Evolutionary conservation across 2,797 vertebrate genomes (phyloP).

Genomic region (Cryptoblepharus egeriae): DNA sequence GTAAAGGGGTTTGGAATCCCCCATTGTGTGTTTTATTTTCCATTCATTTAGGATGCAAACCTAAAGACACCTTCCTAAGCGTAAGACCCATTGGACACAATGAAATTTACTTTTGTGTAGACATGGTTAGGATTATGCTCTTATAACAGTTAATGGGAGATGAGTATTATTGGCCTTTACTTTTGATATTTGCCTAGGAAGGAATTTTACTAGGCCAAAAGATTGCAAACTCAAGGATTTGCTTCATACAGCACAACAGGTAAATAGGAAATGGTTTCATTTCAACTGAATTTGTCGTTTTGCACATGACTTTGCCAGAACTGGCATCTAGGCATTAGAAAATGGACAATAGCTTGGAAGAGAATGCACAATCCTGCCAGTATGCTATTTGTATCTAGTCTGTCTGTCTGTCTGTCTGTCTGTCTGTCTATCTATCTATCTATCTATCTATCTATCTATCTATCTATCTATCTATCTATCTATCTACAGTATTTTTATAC

Average conservation of each 20-base stretch:
- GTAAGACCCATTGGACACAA: too few relatives aligned
- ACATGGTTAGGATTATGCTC: too few relatives aligned
- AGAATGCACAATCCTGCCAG: too few relatives aligned
- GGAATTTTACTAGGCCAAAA: not conserved
- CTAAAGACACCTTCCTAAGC: too few relatives aligned
- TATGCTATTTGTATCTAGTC: not conserved
- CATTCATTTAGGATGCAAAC: too few relatives aligned
- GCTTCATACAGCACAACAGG: not conserved
- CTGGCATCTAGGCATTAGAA: not conserved
- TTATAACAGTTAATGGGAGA: not conserved
- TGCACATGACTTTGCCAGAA: not conserved
- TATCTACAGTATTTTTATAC: too few relatives aligned
- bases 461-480: too few relatives aligned
- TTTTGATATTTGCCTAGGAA: not conserved
- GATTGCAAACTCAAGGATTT: not conserved
- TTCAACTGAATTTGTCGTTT: not conserved
- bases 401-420: too few relatives aligned
- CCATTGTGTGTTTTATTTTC: not conserved
- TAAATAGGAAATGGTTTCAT: not conserved
- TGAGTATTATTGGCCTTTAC: not conserved
- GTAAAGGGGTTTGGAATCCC: not conserved
- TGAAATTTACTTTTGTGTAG: too few relatives aligned
- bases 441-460: too few relatives aligned
- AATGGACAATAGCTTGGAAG: not conserved
- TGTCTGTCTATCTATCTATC: too few relatives aligned